Evolutionary conservation across 1,140 invertebrate genomes (phyloP).

Genomic region (Atta texana): DNA sequence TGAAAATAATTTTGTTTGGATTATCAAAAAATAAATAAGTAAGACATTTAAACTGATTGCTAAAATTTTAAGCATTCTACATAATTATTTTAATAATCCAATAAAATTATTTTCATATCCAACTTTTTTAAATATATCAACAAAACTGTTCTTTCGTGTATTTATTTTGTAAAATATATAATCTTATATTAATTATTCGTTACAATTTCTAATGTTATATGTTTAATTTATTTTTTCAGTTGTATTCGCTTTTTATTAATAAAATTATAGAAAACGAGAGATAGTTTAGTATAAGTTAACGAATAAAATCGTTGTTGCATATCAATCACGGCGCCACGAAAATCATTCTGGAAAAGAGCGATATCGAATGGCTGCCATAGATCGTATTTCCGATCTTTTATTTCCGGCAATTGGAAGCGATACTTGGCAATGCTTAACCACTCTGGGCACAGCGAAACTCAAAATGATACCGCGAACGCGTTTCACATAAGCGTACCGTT

Average conservation of each 20-base stretch:
- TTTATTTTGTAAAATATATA: not conserved
- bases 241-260: not conserved
- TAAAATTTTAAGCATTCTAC: no score
- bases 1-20: no score
- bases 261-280: not conserved
- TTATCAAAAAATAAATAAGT: no score
- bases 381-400: slow-evolving; percentile 19
- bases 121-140: no score
- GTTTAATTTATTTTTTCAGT: not conserved
- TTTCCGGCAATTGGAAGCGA: slow-evolving; percentile 10
- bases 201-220: not conserved
- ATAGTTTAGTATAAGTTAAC: not conserved
- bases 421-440: slow-evolving; percentile 7
- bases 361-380: not conserved
- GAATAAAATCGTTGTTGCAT: slow-evolving; percentile 12
- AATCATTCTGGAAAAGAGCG: slow-evolving; percentile 3
- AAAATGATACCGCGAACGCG: slow-evolving; percentile 15
- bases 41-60: no score
- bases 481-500: slow-evolving; percentile 23
- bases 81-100: no score
- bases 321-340: slow-evolving; percentile 7
- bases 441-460: not conserved
- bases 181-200: not conserved
- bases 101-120: no score
- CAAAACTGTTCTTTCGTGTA: not conserved